Percentiles rank a stretch among this genome's conserved stretches.
These are phyloP conservation scores for Drosophila parthenogenetica DNA, from an alignment of 2,888 invertebrate genomes.

Conservation along the genomic window DNA sequence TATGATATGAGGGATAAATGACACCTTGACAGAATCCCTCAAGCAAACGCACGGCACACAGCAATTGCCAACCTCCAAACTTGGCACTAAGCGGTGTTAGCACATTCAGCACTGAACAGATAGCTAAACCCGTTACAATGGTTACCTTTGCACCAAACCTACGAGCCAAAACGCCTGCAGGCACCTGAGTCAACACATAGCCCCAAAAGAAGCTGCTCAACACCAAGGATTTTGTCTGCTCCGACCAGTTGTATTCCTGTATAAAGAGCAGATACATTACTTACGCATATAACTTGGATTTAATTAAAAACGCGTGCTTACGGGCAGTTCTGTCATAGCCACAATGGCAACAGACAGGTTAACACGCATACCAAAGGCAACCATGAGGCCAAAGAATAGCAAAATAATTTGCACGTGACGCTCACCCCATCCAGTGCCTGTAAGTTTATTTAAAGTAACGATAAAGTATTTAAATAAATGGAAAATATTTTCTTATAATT, in stretches of 20 bases:
- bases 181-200: conserved; percentile 87
- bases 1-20: conserved; percentile 90
- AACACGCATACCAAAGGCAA: conserved; percentile 88
- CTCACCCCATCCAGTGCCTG: conserved; percentile 86
- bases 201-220: conserved; percentile 90
- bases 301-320: conserved; percentile 13
- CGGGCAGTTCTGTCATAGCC: conserved; percentile 88
- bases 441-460: neutral
- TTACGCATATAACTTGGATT: neutral
- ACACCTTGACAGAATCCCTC: conserved; percentile 91
- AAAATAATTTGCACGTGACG: conserved; percentile 88
- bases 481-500: neutral
- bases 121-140: conserved; percentile 85
- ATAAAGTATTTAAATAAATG: neutral
- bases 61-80: conserved; percentile 87
- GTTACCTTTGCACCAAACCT: conserved; percentile 89
- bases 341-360: conserved; percentile 90
- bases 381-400: conserved; percentile 87
- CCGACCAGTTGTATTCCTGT: conserved; percentile 88
- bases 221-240: conserved; percentile 86
- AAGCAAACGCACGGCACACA: conserved; percentile 88
- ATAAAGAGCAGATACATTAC: conserved; percentile 41
- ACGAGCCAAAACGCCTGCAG: conserved; percentile 89
- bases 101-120: conserved; percentile 89
- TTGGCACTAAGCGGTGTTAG: conserved; percentile 89